A percentile compares a stretch with the other conserved stretches of the same genome.
These are phyloP conservation scores for Cynocephalus volans DNA, from an alignment of 2,113 vertebrate species.

Conservation along the genomic window DNA sequence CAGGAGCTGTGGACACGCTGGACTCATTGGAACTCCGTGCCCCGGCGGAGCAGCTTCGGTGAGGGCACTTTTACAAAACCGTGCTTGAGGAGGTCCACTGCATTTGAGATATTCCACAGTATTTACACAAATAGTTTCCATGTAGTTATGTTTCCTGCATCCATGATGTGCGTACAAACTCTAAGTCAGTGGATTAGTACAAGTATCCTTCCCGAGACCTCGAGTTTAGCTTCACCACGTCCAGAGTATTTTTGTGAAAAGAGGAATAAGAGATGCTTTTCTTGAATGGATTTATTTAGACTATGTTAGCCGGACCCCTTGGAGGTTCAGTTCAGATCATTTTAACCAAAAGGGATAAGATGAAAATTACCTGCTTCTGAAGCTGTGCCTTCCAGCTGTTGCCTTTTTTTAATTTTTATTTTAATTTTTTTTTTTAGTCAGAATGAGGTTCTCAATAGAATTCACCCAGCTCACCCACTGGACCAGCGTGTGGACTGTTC, in stretches of 20 bases:
- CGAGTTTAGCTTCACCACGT: neutral
- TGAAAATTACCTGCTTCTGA: neutral
- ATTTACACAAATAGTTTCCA: neutral
- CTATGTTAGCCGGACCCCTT: neutral
- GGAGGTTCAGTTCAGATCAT: neutral
- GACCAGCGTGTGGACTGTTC: neutral
- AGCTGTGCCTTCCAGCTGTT: neutral
- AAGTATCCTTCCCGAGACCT: neutral
- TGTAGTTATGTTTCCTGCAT: neutral
- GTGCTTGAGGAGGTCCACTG: neutral
- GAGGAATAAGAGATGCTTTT: neutral
- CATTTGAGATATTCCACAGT: neutral
- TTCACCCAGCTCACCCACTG: neutral
- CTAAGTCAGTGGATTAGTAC: neutral
- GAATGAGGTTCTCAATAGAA: neutral
- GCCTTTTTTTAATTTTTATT: too few relatives aligned
- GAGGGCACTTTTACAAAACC: neutral
- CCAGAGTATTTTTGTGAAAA: slow-evolving; percentile 2
- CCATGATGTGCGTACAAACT: neutral
- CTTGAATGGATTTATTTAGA: neutral
- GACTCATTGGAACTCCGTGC: neutral
- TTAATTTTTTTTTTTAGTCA: too few relatives aligned
- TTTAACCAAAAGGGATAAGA: neutral
- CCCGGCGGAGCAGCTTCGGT: too few relatives aligned
- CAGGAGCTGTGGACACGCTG: neutral